Conservation (phyloP, 1,140 invertebrate species). For the Mamestra configurata region DNA sequence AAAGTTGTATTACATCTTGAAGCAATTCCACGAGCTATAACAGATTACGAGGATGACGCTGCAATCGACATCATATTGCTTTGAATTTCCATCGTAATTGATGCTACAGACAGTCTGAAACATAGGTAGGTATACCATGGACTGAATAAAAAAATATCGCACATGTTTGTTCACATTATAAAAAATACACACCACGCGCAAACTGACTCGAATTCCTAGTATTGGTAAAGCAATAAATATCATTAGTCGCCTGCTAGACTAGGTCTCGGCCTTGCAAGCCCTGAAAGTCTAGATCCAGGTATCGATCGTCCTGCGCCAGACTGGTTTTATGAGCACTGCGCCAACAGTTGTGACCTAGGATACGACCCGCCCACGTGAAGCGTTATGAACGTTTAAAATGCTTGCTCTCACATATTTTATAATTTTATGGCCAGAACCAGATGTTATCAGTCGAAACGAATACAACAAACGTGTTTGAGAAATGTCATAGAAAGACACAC, state of each 20-base stretch:
- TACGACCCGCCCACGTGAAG: constrained; percentile 16
- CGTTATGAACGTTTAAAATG: constrained; percentile 2
- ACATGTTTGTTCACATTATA: constrained; percentile 37
- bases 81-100: background rate
- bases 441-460: background rate
- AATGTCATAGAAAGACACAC: background rate
- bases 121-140: background rate
- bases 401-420: constrained; percentile 4
- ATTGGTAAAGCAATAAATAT: constrained; percentile 45
- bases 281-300: constrained; percentile 60
- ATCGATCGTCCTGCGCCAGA: constrained; percentile 62
- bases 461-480: background rate
- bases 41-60: background rate
- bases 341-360: constrained; percentile 53
- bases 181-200: constrained; percentile 18
- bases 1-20: constrained; percentile 1
- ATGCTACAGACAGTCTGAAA: background rate
- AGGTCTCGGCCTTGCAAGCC: constrained; percentile 55
- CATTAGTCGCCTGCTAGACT: constrained; percentile 56
- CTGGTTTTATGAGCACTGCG: constrained; percentile 60
- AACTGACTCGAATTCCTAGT: constrained; percentile 48
- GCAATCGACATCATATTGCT: constrained; percentile 15
- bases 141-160: constrained; percentile 39
- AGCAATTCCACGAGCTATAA: constrained; percentile 19
- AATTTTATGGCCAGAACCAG: background rate